Percentiles rank a stretch among this genome's conserved stretches.
phyloP scores from a whole-genome alignment of 92 coral and sea anemone genomes.

The Umimayanthus kanabou region DNA sequence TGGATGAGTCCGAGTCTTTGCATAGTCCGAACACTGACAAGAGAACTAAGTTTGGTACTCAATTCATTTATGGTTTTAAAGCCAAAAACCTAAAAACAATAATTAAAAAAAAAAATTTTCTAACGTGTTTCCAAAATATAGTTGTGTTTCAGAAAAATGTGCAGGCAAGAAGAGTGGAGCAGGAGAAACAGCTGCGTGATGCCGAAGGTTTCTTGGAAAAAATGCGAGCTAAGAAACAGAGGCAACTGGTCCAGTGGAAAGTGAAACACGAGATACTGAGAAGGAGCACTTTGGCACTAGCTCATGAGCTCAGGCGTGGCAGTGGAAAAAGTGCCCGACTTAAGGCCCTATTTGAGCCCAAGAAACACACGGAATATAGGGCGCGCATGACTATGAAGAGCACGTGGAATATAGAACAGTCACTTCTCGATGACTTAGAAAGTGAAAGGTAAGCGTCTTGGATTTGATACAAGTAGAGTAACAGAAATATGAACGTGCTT shows the following conservation, averaged over 20 bases:
- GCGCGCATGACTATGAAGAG: conserved; percentile 55
- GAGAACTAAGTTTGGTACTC: too few relatives aligned
- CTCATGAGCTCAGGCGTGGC: conserved; percentile 6
- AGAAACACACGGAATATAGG: conserved; percentile 18
- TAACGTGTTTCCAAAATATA: conserved; percentile 20
- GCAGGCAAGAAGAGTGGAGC: conserved; percentile 55
- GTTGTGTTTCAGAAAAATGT: conserved; percentile 56
- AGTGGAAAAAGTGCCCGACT: neutral
- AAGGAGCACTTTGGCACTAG: conserved; percentile 23
- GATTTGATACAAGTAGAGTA: neutral
- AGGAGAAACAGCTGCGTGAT: conserved; percentile 65
- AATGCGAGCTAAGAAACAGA: conserved; percentile 65
- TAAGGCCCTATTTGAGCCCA: conserved; percentile 24
- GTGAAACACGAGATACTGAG: conserved; percentile 64
- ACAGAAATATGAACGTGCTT: too few relatives aligned
- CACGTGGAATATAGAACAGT: conserved; percentile 64
- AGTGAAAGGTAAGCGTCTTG: conserved; percentile 32
- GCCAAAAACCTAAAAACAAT: too few relatives aligned
- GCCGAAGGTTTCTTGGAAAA: conserved; percentile 74
- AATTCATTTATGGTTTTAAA: too few relatives aligned
- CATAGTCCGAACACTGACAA: too few relatives aligned
- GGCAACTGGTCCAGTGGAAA: conserved; percentile 74
- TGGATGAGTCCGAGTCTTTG: too few relatives aligned
- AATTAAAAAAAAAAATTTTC: too few relatives aligned
- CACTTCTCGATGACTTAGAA: conserved; percentile 59